phyloP scores from a whole-genome alignment of 2,113 vertebrate species.

The Eurystomus gularis region DNA sequence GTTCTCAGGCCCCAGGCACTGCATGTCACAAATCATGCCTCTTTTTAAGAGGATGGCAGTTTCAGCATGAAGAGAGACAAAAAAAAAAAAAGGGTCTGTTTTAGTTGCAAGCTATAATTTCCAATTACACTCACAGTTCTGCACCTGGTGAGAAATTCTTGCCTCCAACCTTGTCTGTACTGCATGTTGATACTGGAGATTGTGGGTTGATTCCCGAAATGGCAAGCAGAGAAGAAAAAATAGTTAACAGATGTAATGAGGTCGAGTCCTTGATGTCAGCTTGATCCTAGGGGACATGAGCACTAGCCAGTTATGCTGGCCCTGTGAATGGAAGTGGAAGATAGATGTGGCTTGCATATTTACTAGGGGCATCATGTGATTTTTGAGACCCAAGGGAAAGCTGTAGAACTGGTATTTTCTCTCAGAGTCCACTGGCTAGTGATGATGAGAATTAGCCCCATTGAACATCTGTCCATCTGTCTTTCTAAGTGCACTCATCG shows the following conservation, averaged over 20 bases:
- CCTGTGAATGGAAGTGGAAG: slow-evolving; percentile 11
- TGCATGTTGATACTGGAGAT: slow-evolving; percentile 21
- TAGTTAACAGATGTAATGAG: slow-evolving; percentile 38
- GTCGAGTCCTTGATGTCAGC: slow-evolving; percentile 44
- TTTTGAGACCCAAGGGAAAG: slow-evolving; percentile 47
- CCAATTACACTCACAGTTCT: slow-evolving; percentile 23
- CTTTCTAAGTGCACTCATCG: slow-evolving; percentile 60
- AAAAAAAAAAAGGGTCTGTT: not conserved
- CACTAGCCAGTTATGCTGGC: not conserved
- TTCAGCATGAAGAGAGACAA: not conserved
- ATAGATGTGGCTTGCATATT: slow-evolving; percentile 33
- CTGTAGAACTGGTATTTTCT: slow-evolving; percentile 41
- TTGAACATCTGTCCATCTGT: slow-evolving; percentile 66
- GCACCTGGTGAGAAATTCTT: slow-evolving; percentile 33
- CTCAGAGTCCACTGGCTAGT: slow-evolving; percentile 43
- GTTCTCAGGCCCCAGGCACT: not conserved
- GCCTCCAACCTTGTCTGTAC: not conserved
- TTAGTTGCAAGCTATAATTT: slow-evolving; percentile 15
- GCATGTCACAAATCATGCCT: not conserved
- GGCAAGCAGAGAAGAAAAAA: not conserved
- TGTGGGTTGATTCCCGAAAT: slow-evolving; percentile 10
- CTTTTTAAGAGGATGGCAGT: not conserved
- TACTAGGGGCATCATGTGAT: slow-evolving; percentile 16
- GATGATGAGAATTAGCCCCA: slow-evolving; percentile 66
- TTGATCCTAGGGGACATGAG: slow-evolving; percentile 16